Base-by-base conservation (phyloP, 1,140 invertebrate species). In the Drosophila saltans region DNA sequence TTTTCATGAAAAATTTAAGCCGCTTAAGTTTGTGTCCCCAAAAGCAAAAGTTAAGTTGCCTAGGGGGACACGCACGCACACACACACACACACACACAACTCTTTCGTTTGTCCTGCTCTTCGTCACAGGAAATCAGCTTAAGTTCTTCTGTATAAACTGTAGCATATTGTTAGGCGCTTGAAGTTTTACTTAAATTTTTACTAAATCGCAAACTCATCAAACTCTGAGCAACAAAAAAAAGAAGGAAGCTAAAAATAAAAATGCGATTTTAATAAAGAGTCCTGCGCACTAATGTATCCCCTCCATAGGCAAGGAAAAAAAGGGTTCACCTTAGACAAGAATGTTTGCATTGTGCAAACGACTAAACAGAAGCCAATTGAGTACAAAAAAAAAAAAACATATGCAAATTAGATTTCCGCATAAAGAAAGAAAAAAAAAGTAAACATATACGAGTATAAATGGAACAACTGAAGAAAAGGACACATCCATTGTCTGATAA, bases 11-110 rank as follows among this genome's bases (percentile, higher is more conserved):
- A 78, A 71, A 66, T 80, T 80, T 86, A 86, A 86, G 83, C 83
- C 33, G 83, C 82, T 88, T 86, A 86, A 72, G 79, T 82, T 76
- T 85, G 48, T 75, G 72, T 73, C 60, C 62, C 62, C 63, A 41
- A 41, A 69, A 66, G 78, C 78, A 85, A 78, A 85, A 85, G 81
- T 85, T 85, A 85, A 70, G 81, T 84, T 85, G 65, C 64, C 69
- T 68, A 75, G 52, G 66, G 73, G 58, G 9, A 59, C 30, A 75
- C 21, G 63, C 26, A 33, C 57, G 65, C 52, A 56, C 43, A 72
- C 69, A 74, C 48, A 74, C 43, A 72, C 69, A 74, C 48, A 74
- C 40, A 57, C 39, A 30, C 71, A 64, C 55, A 67, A 67, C 73
- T 70, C 71, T 68, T 80, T 66, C 48, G 33, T 36, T 36, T 45